phyloP scores from a whole-genome alignment of 2,797 vertebrate genomes.

The Schizopygopsis malacanthus region DNA sequence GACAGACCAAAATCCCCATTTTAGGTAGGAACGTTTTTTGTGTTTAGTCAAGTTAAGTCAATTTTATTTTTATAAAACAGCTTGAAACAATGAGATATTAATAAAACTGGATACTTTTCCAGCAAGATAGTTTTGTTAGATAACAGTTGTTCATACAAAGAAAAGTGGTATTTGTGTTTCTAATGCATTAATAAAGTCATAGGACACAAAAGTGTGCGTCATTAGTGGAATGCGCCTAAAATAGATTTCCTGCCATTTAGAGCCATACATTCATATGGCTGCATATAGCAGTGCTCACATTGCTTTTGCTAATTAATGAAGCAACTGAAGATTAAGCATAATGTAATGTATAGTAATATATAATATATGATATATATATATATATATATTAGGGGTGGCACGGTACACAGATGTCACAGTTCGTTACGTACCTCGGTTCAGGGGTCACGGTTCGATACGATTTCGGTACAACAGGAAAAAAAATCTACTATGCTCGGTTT shows the following conservation, averaged over 20 bases:
- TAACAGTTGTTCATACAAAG: not conserved
- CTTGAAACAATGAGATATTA: not conserved
- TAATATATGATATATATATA: too few species aligned
- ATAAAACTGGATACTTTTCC: not conserved
- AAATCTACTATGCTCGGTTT: too few species aligned
- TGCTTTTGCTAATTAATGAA: not conserved
- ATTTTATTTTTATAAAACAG: not conserved
- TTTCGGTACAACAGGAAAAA: too few species aligned
- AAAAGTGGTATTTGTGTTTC: not conserved
- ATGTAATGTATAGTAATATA: not conserved
- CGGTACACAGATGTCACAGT: too few species aligned
- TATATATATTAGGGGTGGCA: too few species aligned
- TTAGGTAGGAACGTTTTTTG: too few species aligned
- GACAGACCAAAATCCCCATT: too few species aligned
- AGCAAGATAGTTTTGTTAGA: not conserved
- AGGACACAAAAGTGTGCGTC: not conserved
- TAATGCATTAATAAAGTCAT: constrained; percentile 10
- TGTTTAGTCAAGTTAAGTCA: too few species aligned
- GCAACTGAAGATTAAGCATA: not conserved
- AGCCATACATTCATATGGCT: not conserved
- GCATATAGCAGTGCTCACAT: not conserved
- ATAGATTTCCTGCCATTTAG: constrained; percentile 18
- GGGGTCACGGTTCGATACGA: too few species aligned
- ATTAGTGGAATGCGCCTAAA: not conserved
- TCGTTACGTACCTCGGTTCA: too few species aligned